phyloP scores from a whole-genome alignment of 2,797 vertebrate genomes.

The Megaceryle alcyon region DNA sequence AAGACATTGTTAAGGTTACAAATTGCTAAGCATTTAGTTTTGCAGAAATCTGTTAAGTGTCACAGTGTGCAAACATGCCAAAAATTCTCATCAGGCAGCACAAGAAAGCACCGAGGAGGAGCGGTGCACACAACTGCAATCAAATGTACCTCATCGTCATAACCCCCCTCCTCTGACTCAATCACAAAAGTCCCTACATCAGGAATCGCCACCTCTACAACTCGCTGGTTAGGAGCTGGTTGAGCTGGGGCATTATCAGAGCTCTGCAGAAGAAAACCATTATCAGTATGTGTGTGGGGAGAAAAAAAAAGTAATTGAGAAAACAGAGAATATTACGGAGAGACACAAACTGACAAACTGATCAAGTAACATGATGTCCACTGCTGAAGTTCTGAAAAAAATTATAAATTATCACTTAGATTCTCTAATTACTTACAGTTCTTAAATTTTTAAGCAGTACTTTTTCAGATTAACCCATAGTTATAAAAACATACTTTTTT shows the following conservation, averaged over 20 bases:
- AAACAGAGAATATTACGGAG: neutral
- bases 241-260: conserved; percentile 80
- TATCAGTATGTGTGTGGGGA: neutral
- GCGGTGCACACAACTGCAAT: conserved; percentile 62
- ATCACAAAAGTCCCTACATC: conserved; percentile 94
- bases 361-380: neutral
- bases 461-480: neutral
- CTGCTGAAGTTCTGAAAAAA: neutral
- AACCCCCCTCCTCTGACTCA: conserved; percentile 95
- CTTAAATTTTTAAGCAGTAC: neutral
- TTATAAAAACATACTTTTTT: neutral
- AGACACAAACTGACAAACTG: neutral
- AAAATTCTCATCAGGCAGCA: conserved; percentile 58
- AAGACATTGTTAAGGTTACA: neutral
- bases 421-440: neutral
- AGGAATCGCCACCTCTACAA: conserved; percentile 94
- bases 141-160: conserved; percentile 95
- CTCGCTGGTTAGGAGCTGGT: conserved; percentile 84
- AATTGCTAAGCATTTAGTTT: conserved; percentile 35
- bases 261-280: conserved; percentile 80
- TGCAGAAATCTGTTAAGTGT: conserved; percentile 52
- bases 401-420: neutral
- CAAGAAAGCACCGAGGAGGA: conserved; percentile 67
- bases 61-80: conserved; percentile 74
- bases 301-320: neutral